These are phyloP conservation scores for Amphipoea lucens DNA, from an alignment of 2,888 invertebrate genomes.

Conservation along the genomic window DNA sequence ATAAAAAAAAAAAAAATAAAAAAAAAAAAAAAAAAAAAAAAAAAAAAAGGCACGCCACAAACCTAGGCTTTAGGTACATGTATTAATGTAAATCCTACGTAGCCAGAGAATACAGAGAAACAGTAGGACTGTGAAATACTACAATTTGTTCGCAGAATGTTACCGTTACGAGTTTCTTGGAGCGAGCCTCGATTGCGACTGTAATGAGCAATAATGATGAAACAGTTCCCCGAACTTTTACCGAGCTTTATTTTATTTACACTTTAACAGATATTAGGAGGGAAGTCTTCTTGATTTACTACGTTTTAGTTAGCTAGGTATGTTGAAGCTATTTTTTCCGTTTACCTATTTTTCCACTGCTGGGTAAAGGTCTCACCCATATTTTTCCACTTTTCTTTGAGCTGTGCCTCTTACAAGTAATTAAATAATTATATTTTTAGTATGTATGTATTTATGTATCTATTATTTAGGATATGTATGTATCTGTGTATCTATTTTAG, in stretches of 20 bases:
- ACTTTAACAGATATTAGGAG: slow-evolving; percentile 66
- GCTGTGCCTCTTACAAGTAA: neutral
- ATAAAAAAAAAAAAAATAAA: no score
- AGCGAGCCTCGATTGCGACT: slow-evolving; percentile 85
- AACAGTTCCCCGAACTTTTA: slow-evolving; percentile 73
- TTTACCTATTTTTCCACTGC: no score
- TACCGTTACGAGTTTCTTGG: slow-evolving; percentile 77
- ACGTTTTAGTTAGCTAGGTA: neutral
- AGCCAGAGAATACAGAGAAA: slow-evolving; percentile 53
- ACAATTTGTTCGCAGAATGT: slow-evolving; percentile 81
- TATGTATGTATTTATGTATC: no score
- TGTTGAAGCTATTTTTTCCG: neutral
- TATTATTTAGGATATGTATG: no score
- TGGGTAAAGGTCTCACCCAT: no score
- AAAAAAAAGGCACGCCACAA: slow-evolving; percentile 37
- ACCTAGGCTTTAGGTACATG: slow-evolving; percentile 25
- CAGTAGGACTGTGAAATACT: slow-evolving; percentile 69
- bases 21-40: no score
- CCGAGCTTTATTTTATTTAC: slow-evolving; percentile 71
- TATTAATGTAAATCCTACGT: slow-evolving; percentile 37
- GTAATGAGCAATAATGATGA: slow-evolving; percentile 88
- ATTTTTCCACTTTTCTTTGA: no score
- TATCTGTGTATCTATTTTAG: no score
- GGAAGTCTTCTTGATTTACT: slow-evolving; percentile 42
- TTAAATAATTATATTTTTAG: neutral